phyloP scores from a whole-genome alignment of 2,797 vertebrate species.

The Cyclura pinguis region DNA sequence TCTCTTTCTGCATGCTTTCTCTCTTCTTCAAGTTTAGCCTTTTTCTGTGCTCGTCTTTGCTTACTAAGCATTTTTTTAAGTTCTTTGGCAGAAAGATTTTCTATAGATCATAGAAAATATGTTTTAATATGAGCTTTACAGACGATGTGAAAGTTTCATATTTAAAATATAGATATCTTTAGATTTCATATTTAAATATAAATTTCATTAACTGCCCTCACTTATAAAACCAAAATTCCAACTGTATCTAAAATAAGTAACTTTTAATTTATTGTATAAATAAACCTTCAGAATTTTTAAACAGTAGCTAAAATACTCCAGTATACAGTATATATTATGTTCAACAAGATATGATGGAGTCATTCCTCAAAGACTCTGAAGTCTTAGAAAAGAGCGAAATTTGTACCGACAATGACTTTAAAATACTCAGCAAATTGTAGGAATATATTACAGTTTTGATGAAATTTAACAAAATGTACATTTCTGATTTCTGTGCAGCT shows the following conservation, averaged over 20 bases:
- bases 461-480: no score
- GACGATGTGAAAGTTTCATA: background rate
- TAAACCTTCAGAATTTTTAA: background rate
- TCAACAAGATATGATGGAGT: background rate
- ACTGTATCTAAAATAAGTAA: background rate
- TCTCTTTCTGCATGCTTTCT: conserved; percentile 82
- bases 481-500: background rate
- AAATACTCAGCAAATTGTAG: no score
- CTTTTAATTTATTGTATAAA: background rate
- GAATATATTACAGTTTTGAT: background rate
- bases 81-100: conserved; percentile 84
- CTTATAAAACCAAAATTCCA: background rate
- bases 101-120: conserved; percentile 63
- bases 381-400: background rate
- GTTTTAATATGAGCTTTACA: background rate
- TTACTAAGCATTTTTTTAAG: conserved; percentile 86
- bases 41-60: conserved; percentile 84
- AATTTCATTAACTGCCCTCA: background rate
- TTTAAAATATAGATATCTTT: background rate
- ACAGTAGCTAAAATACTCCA: background rate
- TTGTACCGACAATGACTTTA: background rate
- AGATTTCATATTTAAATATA: background rate
- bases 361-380: background rate
- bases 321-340: background rate
- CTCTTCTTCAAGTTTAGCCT: conserved; percentile 84